These are phyloP conservation scores for Gnathonemus longibarbis DNA, from an alignment of 2,113 vertebrate genomes.

Conservation along the genomic window DNA sequence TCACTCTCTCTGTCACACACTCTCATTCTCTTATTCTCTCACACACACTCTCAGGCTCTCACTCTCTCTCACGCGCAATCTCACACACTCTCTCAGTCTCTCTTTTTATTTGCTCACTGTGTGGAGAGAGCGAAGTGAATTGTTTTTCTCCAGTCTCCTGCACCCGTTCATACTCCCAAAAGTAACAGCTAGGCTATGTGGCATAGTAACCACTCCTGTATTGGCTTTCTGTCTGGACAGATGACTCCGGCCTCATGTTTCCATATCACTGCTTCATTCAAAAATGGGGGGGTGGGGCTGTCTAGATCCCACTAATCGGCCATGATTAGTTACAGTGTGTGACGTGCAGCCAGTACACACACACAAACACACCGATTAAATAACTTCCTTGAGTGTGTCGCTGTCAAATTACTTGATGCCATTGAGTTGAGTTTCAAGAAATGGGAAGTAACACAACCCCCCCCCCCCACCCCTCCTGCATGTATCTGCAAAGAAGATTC, in stretches of 20 bases:
- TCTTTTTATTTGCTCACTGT: not conserved
- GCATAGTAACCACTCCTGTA: not conserved
- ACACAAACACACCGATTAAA: not conserved
- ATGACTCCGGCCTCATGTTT: not conserved
- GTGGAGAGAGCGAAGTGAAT: not conserved
- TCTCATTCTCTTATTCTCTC: not conserved
- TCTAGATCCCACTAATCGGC: not conserved
- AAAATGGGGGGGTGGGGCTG: not conserved
- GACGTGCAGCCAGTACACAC: not conserved
- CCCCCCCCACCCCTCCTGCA: not conserved
- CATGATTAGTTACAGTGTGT: not conserved
- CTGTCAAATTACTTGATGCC: not conserved
- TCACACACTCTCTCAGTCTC: not conserved
- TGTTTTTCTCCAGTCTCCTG: not conserved
- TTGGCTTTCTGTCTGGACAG: not conserved
- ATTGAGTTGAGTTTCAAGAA: slow-evolving; percentile 4
- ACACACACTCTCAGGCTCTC: not conserved
- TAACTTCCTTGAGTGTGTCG: not conserved
- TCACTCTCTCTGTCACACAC: not conserved
- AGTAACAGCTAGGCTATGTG: not conserved
- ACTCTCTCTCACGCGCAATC: not conserved
- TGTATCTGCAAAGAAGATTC: not conserved
- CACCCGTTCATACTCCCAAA: not conserved
- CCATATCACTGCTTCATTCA: not conserved
- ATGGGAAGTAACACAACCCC: not conserved